phyloP scores from a whole-genome alignment of 1,140 invertebrate species.

The Atta texana region DNA sequence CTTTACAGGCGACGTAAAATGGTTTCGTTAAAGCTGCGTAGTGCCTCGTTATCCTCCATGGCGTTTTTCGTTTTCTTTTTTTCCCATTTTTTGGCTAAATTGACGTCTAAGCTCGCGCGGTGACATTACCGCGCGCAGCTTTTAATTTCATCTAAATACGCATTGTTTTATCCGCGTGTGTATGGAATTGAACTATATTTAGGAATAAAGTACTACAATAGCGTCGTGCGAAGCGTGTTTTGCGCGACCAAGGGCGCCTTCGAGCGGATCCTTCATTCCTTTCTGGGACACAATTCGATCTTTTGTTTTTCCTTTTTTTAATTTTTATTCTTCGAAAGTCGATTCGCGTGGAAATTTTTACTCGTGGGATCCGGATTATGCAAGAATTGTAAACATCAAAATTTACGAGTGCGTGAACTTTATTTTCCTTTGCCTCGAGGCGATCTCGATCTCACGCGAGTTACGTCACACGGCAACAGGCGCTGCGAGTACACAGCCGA shows the following conservation, averaged over 20 bases:
- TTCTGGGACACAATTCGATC: not conserved
- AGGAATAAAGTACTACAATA: slow-evolving; percentile 44
- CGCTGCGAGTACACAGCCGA: slow-evolving; percentile 40
- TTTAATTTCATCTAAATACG: slow-evolving; percentile 52
- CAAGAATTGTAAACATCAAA: slow-evolving; percentile 48
- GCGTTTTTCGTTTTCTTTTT: slow-evolving; percentile 44
- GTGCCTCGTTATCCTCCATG: slow-evolving; percentile 66
- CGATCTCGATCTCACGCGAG: slow-evolving; percentile 66
- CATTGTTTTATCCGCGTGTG: slow-evolving; percentile 9
- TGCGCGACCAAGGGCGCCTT: not conserved
- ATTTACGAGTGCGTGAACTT: slow-evolving; percentile 48
- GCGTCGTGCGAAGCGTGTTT: slow-evolving; percentile 33
- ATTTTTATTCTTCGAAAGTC: not conserved
- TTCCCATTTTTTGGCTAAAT: slow-evolving; percentile 64
- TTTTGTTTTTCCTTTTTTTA: not conserved
- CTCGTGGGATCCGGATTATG: slow-evolving; percentile 20
- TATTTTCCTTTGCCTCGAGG: slow-evolving; percentile 23
- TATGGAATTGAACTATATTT: slow-evolving; percentile 46
- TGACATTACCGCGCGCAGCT: slow-evolving; percentile 16
- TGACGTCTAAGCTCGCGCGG: slow-evolving; percentile 63
- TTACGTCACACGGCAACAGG: slow-evolving; percentile 38
- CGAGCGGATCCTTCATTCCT: not conserved
- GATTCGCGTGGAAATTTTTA: slow-evolving; percentile 53
- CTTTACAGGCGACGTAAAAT: slow-evolving; percentile 73
- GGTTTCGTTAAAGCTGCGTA: slow-evolving; percentile 69